Evolutionary conservation across 2,113 vertebrate genomes (phyloP).

Genomic region (Hylia prasina): DNA sequence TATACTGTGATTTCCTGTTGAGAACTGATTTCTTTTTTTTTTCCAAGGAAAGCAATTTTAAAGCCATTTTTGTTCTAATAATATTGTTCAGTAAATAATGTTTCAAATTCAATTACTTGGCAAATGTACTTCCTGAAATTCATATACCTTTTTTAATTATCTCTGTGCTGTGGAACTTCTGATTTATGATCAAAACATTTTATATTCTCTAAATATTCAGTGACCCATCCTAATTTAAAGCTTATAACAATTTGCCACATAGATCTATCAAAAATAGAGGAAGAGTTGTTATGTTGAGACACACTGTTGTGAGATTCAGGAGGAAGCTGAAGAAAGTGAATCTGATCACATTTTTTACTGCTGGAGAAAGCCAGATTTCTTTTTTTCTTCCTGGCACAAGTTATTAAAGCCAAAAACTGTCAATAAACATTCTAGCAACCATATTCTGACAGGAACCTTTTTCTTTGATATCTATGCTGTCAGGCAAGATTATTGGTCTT

Average conservation of each 20-base stretch:
- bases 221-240: not conserved
- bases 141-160: not conserved
- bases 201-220: not conserved
- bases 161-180: not conserved
- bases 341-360: not conserved
- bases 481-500: not conserved
- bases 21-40: conserved; percentile 5
- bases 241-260: not conserved
- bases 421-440: not conserved
- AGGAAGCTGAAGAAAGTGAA: not conserved
- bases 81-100: not conserved
- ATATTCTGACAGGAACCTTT: not conserved
- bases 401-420: not conserved
- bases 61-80: not conserved
- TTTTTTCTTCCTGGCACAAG: not conserved
- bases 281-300: not conserved
- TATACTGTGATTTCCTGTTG: conserved; percentile 9
- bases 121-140: not conserved
- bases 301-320: not conserved
- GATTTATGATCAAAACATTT: not conserved
- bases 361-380: not conserved
- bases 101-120: not conserved
- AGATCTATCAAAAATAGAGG: not conserved
- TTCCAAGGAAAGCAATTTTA: not conserved
- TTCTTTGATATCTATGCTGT: not conserved